phyloP scores from a whole-genome alignment of 2,113 vertebrate genomes.

The Charina bottae region DNA sequence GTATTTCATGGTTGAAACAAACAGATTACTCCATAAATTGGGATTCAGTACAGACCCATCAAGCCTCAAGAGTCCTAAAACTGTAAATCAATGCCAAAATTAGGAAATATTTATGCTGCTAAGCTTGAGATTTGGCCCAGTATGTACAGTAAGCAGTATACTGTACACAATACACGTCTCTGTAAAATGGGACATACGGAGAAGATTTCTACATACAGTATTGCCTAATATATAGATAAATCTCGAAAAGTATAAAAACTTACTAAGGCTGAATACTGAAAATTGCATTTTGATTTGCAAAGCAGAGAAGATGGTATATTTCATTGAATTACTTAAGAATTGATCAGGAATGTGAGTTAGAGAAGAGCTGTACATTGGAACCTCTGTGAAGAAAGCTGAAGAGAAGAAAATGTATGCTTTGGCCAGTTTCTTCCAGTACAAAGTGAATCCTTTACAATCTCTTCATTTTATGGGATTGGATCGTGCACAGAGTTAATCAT shows the following conservation, averaged over 20 bases:
- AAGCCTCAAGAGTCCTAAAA: slow-evolving; percentile 29
- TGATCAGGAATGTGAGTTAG: neutral
- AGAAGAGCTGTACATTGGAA: neutral
- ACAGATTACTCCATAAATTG: neutral
- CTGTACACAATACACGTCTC: neutral
- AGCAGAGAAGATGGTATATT: neutral
- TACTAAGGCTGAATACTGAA: neutral
- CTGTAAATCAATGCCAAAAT: neutral
- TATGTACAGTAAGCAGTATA: neutral
- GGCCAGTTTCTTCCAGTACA: neutral
- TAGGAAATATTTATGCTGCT: slow-evolving; percentile 2
- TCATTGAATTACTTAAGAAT: neutral
- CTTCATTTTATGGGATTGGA: neutral
- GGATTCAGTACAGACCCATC: slow-evolving; percentile 10
- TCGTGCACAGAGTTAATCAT: neutral
- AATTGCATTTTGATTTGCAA: neutral
- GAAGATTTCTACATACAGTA: neutral
- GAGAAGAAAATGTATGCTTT: neutral
- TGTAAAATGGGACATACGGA: neutral
- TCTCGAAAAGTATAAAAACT: neutral
- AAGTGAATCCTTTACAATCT: neutral
- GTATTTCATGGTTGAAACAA: neutral
- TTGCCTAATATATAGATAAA: neutral
- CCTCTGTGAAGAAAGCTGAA: neutral
- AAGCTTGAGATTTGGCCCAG: neutral